Evolutionary conservation across 2,888 invertebrate genomes (phyloP), one percentile per base, ranked within the genome.

Genomic region (Micoletzkya japonica): DNA sequence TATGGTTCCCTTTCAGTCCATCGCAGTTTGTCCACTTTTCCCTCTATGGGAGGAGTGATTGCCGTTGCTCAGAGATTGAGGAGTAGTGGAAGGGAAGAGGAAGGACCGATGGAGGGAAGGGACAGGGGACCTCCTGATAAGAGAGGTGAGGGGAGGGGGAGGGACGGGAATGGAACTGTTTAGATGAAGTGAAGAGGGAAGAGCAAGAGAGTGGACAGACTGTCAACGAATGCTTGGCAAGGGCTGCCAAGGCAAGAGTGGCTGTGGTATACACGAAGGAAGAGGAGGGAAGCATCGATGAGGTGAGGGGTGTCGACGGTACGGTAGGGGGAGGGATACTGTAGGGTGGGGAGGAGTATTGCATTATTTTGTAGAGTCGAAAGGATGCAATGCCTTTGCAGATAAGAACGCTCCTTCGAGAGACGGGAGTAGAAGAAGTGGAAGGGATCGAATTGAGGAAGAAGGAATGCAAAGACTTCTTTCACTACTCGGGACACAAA

Each of bases 251-350:
- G 36, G 59, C 76, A 17, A 77, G 74, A 68, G 68, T 73, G 7
- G 74, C 72, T 2, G 72, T 77, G 32, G 60, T 77, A 34, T 75
- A 67, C 69, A 57, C 73, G 30, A n/a, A 34, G 20, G 72, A 68
- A 49, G 61, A 66, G 7, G 74, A 74, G 6, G 37, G 50, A 32
- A 57, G 36, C 4, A 44, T 66, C 17, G 50, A 56, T 17, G 63
- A 59, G 67, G 70, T n/a, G n/a, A n/a, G n/a, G n/a, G n/a, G n/a
- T n/a, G n/a, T n/a, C n/a, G n/a, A n/a, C n/a, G 50, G 63, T 63
- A 32, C 28, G 49, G 20, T n/a, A 32, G 34, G 14, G 6, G 20
- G 20, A 37, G 7, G 50, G 30, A 32, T 7, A 7, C 17, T 1
- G n/a, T 10, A 32, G 24, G 34, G 24, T 0, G 32, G 24, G 49